Percentiles rank a stretch among this genome's conserved stretches.
phyloP scores from a whole-genome alignment of 1,140 invertebrate genomes.

The Pogonomyrmex californicus region DNA sequence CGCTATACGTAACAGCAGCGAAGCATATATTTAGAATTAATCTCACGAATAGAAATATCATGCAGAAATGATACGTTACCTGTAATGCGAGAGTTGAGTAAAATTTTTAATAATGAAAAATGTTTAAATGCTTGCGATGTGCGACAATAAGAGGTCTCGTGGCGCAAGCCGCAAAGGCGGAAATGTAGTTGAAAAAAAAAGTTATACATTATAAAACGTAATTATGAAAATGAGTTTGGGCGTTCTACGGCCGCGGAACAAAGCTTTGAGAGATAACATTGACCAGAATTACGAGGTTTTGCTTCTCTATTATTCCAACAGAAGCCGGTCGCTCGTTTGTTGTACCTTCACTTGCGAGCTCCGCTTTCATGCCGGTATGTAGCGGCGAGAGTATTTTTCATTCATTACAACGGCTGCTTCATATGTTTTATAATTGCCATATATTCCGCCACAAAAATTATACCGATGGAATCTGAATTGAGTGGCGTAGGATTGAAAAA shows the following conservation, averaged over 20 bases:
- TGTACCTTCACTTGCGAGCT: conserved; percentile 60
- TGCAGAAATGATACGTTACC: conserved; percentile 41
- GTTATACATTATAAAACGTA: conserved; percentile 68
- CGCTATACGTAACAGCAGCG: background rate
- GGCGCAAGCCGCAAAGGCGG: conserved; percentile 52
- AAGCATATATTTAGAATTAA: conserved; percentile 57
- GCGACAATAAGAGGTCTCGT: conserved; percentile 45
- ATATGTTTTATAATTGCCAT: conserved; percentile 58
- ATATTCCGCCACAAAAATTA: conserved; percentile 53
- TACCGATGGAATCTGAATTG: conserved; percentile 9
- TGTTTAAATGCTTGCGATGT: conserved; percentile 66
- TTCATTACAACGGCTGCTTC: conserved; percentile 67
- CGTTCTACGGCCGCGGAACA: conserved; percentile 67
- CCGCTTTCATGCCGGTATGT: conserved; percentile 45
- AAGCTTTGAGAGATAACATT: conserved; percentile 79
- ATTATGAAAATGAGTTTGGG: conserved; percentile 79
- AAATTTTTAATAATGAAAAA: conserved; percentile 75
- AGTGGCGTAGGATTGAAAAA: conserved; percentile 30
- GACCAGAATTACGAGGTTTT: conserved; percentile 78
- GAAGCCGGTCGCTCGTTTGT: conserved; percentile 68
- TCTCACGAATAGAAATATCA: conserved; percentile 60
- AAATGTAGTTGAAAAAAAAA: conserved; percentile 56
- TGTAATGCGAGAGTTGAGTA: conserved; percentile 30
- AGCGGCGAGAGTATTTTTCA: conserved; percentile 62
- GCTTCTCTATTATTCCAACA: conserved; percentile 78